Base-by-base conservation (phyloP, 2,888 invertebrate genomes). In the Sinopyrophorus schimmeli region DNA sequence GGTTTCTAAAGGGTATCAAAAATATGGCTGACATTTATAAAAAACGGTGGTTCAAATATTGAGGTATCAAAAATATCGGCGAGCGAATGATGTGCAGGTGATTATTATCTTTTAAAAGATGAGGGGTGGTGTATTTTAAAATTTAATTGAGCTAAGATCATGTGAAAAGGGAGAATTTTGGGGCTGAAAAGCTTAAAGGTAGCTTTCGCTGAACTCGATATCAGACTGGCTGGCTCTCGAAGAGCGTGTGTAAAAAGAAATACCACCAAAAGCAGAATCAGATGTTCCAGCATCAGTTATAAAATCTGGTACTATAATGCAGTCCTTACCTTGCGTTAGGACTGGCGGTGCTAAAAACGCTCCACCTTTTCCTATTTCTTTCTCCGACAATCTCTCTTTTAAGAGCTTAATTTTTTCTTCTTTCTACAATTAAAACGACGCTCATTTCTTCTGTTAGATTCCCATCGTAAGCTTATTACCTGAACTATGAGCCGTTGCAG, bases 401-500 rank as follows among this genome's bases (percentile, higher is more conserved):
- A 92, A 77, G 60, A 85, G 79, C 55, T 87, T 86, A 57, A 92
- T 91, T 69, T 89, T 87, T 68, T 92, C 92, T 76, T 92, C 92
- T 77, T 92, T 92, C 91, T 92, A 77, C 16, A 71, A 75, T 35
- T 23, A 18, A 47, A 48, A 37, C 32, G 30, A 10, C n/a, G n/a
- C n/a, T n/a, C n/a, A n/a, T n/a, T n/a, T n/a, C n/a, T n/a, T n/a
- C n/a, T n/a, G n/a, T n/a, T n/a, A n/a, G n/a, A n/a, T n/a, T n/a
- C n/a, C n/a, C n/a, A n/a, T n/a, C n/a, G n/a, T n/a, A n/a, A n/a
- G n/a, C n/a, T n/a, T n/a, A n/a, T 71, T 74, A 95, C 96, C 83
- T 90, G 90, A 59, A 90, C 84, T 70, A 99, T 96, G 62, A 96
- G 86, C 76, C 89, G 88, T 77, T 96, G 94, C 55, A 99, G 80